phyloP scores from a whole-genome alignment of 2,113 vertebrate species.

The Rhynchomys soricoides region DNA sequence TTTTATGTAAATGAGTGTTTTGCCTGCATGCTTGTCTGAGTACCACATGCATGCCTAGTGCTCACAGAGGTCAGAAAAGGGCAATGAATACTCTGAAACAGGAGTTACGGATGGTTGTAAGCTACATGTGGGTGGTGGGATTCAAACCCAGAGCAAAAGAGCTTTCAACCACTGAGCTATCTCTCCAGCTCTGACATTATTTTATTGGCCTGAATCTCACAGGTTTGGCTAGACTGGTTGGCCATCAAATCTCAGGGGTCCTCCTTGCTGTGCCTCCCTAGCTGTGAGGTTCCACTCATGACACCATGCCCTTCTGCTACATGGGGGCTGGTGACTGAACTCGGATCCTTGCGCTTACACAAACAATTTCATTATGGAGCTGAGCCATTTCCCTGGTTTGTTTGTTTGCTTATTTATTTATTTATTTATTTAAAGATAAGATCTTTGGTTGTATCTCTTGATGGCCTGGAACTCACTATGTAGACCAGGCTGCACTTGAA shows the following conservation, averaged over 20 bases:
- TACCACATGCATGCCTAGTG: not conserved
- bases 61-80: no score
- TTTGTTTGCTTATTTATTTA: no score
- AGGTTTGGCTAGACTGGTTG: not conserved
- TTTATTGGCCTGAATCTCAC: not conserved
- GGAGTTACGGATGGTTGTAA: not conserved
- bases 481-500: not conserved
- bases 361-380: not conserved
- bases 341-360: no score
- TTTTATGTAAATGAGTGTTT: not conserved
- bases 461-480: not conserved
- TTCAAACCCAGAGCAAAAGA: no score
- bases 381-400: not conserved
- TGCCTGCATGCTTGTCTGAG: not conserved
- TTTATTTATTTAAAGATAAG: not conserved
- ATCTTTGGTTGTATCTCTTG: not conserved
- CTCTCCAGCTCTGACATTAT: not conserved
- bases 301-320: no score
- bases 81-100: not conserved
- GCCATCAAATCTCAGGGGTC: not conserved
- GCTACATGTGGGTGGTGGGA: not conserved
- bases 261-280: no score
- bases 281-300: not conserved
- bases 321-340: not conserved
- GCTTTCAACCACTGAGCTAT: not conserved